Percentiles rank a stretch among this genome's conserved stretches.
phyloP scores from a whole-genome alignment of 1,140 invertebrate genomes.

The Drosophila yakuba region DNA sequence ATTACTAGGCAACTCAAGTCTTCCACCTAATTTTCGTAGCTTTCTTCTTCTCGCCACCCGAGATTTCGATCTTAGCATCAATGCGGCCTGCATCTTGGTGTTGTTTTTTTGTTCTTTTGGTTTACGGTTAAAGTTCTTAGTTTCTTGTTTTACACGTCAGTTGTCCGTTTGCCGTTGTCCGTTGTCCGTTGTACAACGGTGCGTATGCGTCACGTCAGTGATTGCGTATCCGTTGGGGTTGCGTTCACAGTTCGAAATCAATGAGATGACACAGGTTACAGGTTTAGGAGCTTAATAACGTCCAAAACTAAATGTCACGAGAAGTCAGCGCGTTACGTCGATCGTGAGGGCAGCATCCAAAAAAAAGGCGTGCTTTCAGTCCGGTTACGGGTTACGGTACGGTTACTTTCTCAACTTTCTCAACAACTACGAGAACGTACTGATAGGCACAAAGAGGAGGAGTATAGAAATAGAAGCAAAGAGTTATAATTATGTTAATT shows the following conservation, averaged over 20 bases:
- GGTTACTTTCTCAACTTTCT: slow-evolving; percentile 47
- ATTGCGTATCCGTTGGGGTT: slow-evolving; percentile 15
- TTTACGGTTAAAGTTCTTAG: slow-evolving; percentile 62
- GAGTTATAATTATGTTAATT: slow-evolving; percentile 39
- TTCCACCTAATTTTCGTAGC: slow-evolving; percentile 88
- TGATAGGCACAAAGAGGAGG: slow-evolving; percentile 79
- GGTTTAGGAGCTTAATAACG: slow-evolving; percentile 80
- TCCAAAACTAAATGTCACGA: slow-evolving; percentile 71
- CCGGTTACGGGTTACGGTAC: slow-evolving; percentile 20
- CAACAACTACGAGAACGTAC: slow-evolving; percentile 59
- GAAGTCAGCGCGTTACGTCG: slow-evolving; percentile 30
- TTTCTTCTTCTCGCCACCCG: slow-evolving; percentile 91
- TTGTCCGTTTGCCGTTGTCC: not conserved
- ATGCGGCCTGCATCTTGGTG: slow-evolving; percentile 93
- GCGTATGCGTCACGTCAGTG: slow-evolving; percentile 33
- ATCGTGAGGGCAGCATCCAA: slow-evolving; percentile 38
- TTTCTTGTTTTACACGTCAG: slow-evolving; percentile 71
- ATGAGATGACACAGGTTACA: slow-evolving; percentile 79
- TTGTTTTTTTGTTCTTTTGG: slow-evolving; percentile 85
- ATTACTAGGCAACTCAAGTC: slow-evolving; percentile 92
- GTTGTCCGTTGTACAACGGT: slow-evolving; percentile 33
- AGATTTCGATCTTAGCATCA: slow-evolving; percentile 94
- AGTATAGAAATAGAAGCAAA: slow-evolving; percentile 76
- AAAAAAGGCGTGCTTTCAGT: slow-evolving; percentile 45
- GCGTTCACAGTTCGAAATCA: slow-evolving; percentile 66